Evolutionary conservation across 2,113 vertebrate genomes (phyloP), one percentile per base, ranked within the genome.

Genomic region (Struthio camelus): DNA sequence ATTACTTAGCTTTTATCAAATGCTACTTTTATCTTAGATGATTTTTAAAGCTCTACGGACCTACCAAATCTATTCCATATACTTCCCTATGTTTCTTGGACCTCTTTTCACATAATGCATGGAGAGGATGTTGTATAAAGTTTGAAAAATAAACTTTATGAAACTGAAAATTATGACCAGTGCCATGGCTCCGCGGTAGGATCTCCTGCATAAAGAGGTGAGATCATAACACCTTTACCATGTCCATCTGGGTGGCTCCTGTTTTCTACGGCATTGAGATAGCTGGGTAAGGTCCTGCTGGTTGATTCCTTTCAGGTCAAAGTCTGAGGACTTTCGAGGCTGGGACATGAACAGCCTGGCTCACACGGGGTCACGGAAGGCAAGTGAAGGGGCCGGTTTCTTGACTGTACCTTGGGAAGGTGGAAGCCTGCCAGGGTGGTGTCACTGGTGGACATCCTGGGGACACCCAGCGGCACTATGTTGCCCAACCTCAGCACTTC

Each of bases 401-500:
- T 44, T 77, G 50, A 71, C 92, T 5, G 0, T 82, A 98, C 98
- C 96, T 99, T 99, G 50, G 98, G 99, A 90, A 99, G 95, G 56
- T 98, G 83, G 95, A 98, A 99, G 40, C 98, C 98, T 0, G 97
- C 98, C 85, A 99, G 82, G 4, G 44, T 97, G 18, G 98, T 98
- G 89, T 98, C 97, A 1, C 62, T 98, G 42, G 85, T 87, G 27
- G 98, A 94, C 97, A 97, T 96, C 85, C 98, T 97, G 71, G 98
- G 97, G 53, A 97, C 98, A 1, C 98, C 99, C 44, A 99, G 75
- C 0, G 99, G 99, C 59, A 99, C 44, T 3, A 99, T 91, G 30
- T 99, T 98, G 76, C 98, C 98, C 97, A 99, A 85, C 59, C 99
- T 97, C 94, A 98, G 98, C 70, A 99, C 98, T 97, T 99, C 99